A percentile compares a stretch with the other conserved stretches of the same genome.
phyloP scores from a whole-genome alignment of 2,888 invertebrate species.

The Hoplodrina blanda region DNA sequence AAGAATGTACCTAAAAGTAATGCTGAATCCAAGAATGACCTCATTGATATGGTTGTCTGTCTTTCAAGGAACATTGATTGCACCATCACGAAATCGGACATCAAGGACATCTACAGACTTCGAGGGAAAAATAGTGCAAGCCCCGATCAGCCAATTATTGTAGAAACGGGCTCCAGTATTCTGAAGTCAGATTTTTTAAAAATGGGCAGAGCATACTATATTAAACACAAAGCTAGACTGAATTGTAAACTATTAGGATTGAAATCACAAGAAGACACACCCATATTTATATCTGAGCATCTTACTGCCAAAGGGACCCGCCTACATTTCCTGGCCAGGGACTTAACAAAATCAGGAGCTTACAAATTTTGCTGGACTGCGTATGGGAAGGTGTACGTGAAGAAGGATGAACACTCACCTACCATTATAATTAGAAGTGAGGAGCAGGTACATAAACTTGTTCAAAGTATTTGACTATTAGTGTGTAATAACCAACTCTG shows the following conservation, averaged over 20 bases:
- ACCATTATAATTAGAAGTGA: slow-evolving; percentile 3
- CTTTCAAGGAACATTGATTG: too few species aligned
- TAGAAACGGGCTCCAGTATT: slow-evolving; percentile 9
- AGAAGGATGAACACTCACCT: slow-evolving; percentile 5
- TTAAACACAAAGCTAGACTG: neutral
- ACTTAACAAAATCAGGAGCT: slow-evolving; percentile 6
- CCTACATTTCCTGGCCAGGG: slow-evolving; percentile 19
- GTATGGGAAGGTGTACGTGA: slow-evolving; percentile 1
- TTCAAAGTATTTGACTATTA: neutral
- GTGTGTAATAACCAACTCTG: too few species aligned
- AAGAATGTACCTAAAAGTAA: too few species aligned
- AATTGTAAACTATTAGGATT: slow-evolving; percentile 12
- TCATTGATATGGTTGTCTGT: too few species aligned
- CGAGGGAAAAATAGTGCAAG: too few species aligned
- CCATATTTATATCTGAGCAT: slow-evolving; percentile 3
- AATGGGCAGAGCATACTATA: neutral
- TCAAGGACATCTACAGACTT: too few species aligned
- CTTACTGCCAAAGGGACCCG: slow-evolving; percentile 12
- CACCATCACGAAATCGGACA: too few species aligned
- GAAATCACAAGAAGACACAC: slow-evolving; percentile 6
- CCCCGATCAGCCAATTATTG: neutral
- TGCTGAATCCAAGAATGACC: too few species aligned
- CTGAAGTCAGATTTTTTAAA: slow-evolving; percentile 5
- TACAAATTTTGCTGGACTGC: slow-evolving; percentile 25
- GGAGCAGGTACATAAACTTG: slow-evolving; percentile 8